Percentiles rank a stretch among this genome's conserved stretches.
Conservation (phyloP, 2,888 invertebrate genomes). For the Dryococelus australis region DNA sequence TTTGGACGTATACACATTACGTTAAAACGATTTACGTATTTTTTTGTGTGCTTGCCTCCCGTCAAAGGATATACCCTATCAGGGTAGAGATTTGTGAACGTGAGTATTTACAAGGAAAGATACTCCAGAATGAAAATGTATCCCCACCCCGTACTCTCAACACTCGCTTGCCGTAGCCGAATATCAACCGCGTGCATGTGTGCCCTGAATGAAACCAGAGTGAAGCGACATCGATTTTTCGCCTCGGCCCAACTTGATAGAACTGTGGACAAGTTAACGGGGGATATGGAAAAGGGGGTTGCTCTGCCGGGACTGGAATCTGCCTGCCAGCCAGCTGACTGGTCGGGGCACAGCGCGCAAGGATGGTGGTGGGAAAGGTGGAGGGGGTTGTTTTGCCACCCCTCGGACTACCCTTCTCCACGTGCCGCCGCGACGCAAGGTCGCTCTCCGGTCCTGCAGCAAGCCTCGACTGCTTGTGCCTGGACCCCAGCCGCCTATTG, state of each 20-base stretch:
- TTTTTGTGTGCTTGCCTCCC: too few relatives aligned
- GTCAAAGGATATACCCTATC: too few relatives aligned
- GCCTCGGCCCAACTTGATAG: neutral
- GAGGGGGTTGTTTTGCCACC: neutral
- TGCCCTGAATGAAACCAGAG: slow-evolving; percentile 1
- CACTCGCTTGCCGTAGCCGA: neutral
- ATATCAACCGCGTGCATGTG: neutral
- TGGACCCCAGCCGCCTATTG: slow-evolving; percentile 10
- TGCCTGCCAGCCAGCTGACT: neutral
- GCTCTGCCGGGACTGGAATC: neutral
- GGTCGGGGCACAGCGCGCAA: neutral
- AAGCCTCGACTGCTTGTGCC: neutral
- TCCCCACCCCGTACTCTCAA: neutral
- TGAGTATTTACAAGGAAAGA: too few relatives aligned
- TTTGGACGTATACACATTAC: too few relatives aligned
- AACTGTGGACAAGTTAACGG: neutral
- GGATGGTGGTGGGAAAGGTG: neutral
- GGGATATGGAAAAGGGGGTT: neutral
- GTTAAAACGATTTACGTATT: too few relatives aligned
- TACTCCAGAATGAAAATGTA: neutral
- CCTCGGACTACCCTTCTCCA: neutral
- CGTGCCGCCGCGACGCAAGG: neutral
- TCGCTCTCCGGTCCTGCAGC: slow-evolving; percentile 16
- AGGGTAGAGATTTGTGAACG: too few relatives aligned
- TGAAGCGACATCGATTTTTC: neutral